Base-by-base conservation (phyloP, 1,140 invertebrate genomes). In the Conopomorpha cramerella region DNA sequence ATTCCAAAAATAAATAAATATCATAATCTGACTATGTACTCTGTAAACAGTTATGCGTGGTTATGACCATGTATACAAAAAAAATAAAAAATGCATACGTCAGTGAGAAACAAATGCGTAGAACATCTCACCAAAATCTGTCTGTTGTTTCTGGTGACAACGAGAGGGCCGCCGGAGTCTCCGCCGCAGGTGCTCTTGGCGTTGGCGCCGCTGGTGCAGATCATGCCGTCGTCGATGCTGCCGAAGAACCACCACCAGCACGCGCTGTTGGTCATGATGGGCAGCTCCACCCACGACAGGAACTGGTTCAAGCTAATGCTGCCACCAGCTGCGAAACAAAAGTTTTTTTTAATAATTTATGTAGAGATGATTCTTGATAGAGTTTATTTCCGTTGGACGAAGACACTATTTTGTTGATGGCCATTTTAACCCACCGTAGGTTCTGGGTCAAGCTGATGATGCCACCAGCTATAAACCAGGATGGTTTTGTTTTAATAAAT, bases 71-170 rank as follows among this genome's bases (percentile, higher is more conserved):
- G 28, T 29, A 29, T 13, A 11, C 10, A 4, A 29, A 11, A 29
- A 13, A 29, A 4, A 15, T 18, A n/a, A n/a, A n/a, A n/a, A n/a
- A n/a, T n/a, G n/a, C n/a, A n/a, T n/a, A n/a, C n/a, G n/a, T n/a
- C n/a, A n/a, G n/a, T n/a, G n/a, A n/a, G n/a, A n/a, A n/a, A n/a
- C n/a, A n/a, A n/a, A n/a, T n/a, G n/a, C n/a, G n/a, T n/a, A n/a
- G n/a, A n/a, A n/a, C n/a, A n/a, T 29, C 44, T 47, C 38, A 58
- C 60, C 47, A 58, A 38, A 15, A 58, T 13, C 8, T 30, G 40
- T 39, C 27, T 30, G 8, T 43, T 41, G 16, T 46, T 27, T n/a
- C 39, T 49, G 7, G 23, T 11, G 8, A 34, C 30, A 3, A 12
- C 14, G 14, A 39, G 26, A 2, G 38, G 38, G 7, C 38, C 38